Evolutionary conservation across 1,140 invertebrate species (phyloP).

Genomic region (Phthorimaea operculella): DNA sequence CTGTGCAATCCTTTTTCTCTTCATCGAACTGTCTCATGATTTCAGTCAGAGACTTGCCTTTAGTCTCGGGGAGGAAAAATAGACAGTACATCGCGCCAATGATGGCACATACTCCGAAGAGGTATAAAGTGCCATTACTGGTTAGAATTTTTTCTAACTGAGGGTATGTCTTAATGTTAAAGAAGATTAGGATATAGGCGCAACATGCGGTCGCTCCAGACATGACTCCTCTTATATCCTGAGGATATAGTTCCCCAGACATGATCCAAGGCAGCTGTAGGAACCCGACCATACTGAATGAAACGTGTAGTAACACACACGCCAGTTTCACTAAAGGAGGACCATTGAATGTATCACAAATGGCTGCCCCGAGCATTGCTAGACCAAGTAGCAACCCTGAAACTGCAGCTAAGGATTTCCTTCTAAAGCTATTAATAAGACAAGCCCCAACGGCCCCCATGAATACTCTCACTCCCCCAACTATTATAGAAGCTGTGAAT

Average conservation of each 20-base stretch:
- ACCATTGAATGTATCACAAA: conserved; percentile 63
- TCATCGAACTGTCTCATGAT: conserved; percentile 75
- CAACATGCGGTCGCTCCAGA: conserved; percentile 76
- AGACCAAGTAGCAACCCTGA: conserved; percentile 74
- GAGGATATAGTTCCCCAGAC: conserved; percentile 79
- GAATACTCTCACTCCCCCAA: conserved; percentile 75
- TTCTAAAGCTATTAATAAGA: conserved; percentile 76
- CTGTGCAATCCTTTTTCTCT: conserved; percentile 47
- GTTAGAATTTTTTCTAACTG: conserved; percentile 68
- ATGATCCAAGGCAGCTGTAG: conserved; percentile 80
- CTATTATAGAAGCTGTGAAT: conserved; percentile 77
- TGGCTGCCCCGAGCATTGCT: conserved; percentile 70
- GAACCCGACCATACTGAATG: conserved; percentile 79
- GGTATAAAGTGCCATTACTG: conserved; percentile 78
- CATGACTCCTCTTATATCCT: conserved; percentile 74
- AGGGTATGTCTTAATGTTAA: conserved; percentile 77
- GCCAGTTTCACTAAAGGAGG: conserved; percentile 70
- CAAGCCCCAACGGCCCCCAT: conserved; percentile 76
- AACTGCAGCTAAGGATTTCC: conserved; percentile 74
- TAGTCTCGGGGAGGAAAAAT: conserved; percentile 83
- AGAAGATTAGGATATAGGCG: conserved; percentile 77
- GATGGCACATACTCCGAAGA: conserved; percentile 78
- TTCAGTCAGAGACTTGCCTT: conserved; percentile 80
- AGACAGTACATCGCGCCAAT: conserved; percentile 75
- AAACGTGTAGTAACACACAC: conserved; percentile 75